Evolutionary conservation across 2,888 invertebrate species (phyloP), one percentile per base, ranked within the genome.

Genomic region (Amphipyra tragopoginis): DNA sequence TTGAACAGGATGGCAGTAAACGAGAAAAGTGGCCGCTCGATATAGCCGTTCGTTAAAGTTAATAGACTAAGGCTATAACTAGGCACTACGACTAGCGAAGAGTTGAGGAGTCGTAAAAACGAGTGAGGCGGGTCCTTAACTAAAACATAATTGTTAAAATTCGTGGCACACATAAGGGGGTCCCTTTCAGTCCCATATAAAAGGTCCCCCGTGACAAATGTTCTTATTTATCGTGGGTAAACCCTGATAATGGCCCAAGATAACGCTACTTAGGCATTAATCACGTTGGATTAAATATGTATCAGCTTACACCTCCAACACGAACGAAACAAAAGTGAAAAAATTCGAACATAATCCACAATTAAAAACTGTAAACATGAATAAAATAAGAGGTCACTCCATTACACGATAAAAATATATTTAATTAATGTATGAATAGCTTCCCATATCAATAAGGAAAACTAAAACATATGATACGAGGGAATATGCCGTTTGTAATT

Each of bases 1-100:
- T 66, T 54, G 53, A 75, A 76, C 85, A 86, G 87, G 89, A 89
- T 80, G 88, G 53, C 65, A 76, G 81, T 83, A 80, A 85, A 86
- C 81, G 80, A 86, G 83, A 82, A 81, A 87, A 88, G 84, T 86
- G 84, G 84, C 67, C 81, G 60, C 72, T 75, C 72, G 68, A 72
- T 77, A 71, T 67, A 59, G 68, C 36, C 77, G 75, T 75, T 79
- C 74, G 75, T 84, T 84, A 79, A 71, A 81, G 64, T 80, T 81
- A 83, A 84, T 85, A 79, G 79, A 80, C 65, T 68, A 63, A 33
- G 33, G 57, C 50, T 63, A 68, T 51, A 49, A 66, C 75, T 62
- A 66, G 45, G 45, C 50, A 34, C 34, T 48, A 42, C 55, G 29
- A 40, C 60, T 59, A 26, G 58, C 43, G 14, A 44, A 49, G 50